Evolutionary conservation across 2,888 invertebrate species (phyloP), one percentile per base, ranked within the genome.

Genomic region (Drosophila putrida): DNA sequence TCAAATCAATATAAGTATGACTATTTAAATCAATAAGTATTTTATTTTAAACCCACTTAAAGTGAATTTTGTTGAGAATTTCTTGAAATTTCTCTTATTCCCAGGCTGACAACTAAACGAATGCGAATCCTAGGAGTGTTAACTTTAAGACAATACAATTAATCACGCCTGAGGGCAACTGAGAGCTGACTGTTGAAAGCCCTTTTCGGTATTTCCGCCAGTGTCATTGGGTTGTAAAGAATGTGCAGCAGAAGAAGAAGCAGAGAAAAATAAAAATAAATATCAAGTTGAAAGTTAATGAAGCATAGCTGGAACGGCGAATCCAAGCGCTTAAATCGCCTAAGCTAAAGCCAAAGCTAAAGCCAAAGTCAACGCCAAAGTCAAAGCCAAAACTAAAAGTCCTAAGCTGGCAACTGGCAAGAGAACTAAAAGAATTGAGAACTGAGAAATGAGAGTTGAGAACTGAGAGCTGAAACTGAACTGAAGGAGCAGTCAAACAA

Each of bases 401-500:
- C 55, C 59, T 63, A 68, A 58, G 55, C 10, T 13, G 28, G 4
- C 6, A 35, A 13, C 31, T 39, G 15, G 9, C 8, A n/a, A 31
- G 35, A 36, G 46, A 28, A 28, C 27, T 11, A 15, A 13, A 3
- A 2, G 31, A 31, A 9, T 6, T 9, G n/a, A 39, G 51, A 28
- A 35, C 50, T 11, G 31, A 9, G 28, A 28, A 6, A 0, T 9
- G n/a, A 31, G n/a, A 31, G 10, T 8, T 31, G 51, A 28, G 25
- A 33, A 5, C 0, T 20, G 6, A 5, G n/a, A 39, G 10, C 11
- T 31, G 43, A 28, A 9, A 31, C 15, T 6, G 25, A 28, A 31
- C 33, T 43, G 44, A 50, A 58, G 77, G 67, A 80, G 81, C 67
- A 89, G 89, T 78, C 85, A 75, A 87, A 89, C 85, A 63, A 78